These are phyloP conservation scores for Baronia brevicornis DNA, from an alignment of 2,888 invertebrate species.

Conservation along the genomic window DNA sequence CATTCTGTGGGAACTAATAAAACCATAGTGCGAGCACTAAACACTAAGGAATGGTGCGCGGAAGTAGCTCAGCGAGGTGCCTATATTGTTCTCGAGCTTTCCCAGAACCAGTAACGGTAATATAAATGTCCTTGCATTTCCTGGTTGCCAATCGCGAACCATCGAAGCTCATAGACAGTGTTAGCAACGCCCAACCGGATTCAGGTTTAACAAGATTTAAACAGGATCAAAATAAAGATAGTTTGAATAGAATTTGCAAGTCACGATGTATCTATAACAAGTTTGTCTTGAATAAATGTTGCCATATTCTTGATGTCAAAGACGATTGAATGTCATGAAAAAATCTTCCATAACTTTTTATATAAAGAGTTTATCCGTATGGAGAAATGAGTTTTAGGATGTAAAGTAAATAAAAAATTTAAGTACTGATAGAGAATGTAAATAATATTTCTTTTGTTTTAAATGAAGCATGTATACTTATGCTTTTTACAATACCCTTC, in stretches of 20 bases:
- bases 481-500: too few relatives aligned
- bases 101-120: slow-evolving; percentile 60
- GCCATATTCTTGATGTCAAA: too few relatives aligned
- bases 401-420: too few relatives aligned
- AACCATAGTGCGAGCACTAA: slow-evolving; percentile 24
- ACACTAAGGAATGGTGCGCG: slow-evolving; percentile 32
- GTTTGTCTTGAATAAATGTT: too few relatives aligned
- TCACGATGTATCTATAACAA: slow-evolving; percentile 50
- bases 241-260: slow-evolving; percentile 53
- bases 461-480: too few relatives aligned
- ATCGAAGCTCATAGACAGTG: slow-evolving; percentile 38
- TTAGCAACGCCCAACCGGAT: slow-evolving; percentile 50
- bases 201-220: slow-evolving; percentile 42
- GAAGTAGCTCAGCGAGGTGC: slow-evolving; percentile 35
- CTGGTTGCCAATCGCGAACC: slow-evolving; percentile 38
- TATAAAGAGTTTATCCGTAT: too few relatives aligned
- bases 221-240: slow-evolving; percentile 51
- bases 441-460: too few relatives aligned
- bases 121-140: slow-evolving; percentile 60
- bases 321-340: too few relatives aligned
- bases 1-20: slow-evolving; percentile 24
- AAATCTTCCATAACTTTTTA: too few relatives aligned
- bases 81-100: slow-evolving; percentile 54
- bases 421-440: too few relatives aligned
- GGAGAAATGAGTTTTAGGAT: too few relatives aligned